These are phyloP conservation scores for Pachycephala philippinensis DNA, from an alignment of 2,113 vertebrate species.

Conservation along the genomic window DNA sequence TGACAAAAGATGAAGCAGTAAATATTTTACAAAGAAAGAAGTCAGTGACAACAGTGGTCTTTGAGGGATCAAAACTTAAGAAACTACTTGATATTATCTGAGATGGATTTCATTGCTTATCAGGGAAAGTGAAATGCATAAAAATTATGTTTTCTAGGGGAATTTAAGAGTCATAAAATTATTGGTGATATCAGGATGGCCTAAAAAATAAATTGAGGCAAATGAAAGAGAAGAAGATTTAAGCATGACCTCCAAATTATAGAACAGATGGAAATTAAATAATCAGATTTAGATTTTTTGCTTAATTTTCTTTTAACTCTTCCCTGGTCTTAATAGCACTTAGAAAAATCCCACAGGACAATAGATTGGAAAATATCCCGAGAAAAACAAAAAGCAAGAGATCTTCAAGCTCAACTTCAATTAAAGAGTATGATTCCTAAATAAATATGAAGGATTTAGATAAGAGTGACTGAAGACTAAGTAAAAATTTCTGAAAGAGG, in stretches of 20 bases:
- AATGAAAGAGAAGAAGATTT: not conserved
- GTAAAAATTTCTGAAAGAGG: not conserved
- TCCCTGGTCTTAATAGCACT: not conserved
- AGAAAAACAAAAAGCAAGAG: not conserved
- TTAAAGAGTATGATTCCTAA: not conserved
- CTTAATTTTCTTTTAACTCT: not conserved
- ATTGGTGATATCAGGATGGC: not conserved
- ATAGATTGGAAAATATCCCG: not conserved
- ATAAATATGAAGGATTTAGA: slow-evolving; percentile 22
- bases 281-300: not conserved
- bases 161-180: not conserved
- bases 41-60: not conserved
- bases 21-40: not conserved
- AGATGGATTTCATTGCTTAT: not conserved
- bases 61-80: not conserved
- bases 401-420: not conserved
- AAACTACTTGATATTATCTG: not conserved
- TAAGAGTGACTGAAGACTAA: not conserved
- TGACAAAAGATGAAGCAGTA: not conserved
- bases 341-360: not conserved
- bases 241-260: not conserved
- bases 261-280: not conserved
- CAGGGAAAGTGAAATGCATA: not conserved
- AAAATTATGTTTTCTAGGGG: not conserved
- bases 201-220: not conserved